Evolutionary conservation across 2,113 vertebrate genomes (phyloP).

Genomic region (Epinephelus fuscoguttatus): DNA sequence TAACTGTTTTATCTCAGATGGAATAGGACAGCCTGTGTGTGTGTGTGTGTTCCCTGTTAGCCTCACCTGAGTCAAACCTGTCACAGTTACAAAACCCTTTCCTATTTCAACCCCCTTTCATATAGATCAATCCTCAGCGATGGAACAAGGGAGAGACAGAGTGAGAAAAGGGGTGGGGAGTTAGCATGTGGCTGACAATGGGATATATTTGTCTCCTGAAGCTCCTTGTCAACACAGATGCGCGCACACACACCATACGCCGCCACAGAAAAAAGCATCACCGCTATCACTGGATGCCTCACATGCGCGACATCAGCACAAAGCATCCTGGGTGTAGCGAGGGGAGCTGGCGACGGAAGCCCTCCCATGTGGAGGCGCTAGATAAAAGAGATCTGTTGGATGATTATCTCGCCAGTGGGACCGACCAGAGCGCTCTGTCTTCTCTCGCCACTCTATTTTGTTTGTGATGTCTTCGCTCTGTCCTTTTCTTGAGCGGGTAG

Average conservation of each 20-base stretch:
- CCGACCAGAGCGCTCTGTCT: conserved; percentile 21
- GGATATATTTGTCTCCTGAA: conserved; percentile 64
- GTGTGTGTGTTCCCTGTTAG: neutral
- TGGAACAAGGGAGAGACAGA: conserved; percentile 21
- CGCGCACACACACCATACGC: neutral
- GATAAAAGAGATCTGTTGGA: conserved; percentile 70
- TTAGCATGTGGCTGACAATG: conserved; percentile 43
- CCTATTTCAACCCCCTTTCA: conserved; percentile 1
- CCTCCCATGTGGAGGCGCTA: conserved; percentile 38
- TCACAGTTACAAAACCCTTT: conserved; percentile 22
- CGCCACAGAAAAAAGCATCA: conserved; percentile 14
- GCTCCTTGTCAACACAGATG: conserved; percentile 47
- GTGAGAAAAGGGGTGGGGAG: conserved; percentile 32
- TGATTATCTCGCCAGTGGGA: conserved; percentile 62
- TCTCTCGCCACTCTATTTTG: conserved; percentile 25
- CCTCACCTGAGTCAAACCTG: conserved; percentile 1
- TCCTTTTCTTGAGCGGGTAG: conserved; percentile 3
- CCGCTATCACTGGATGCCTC: conserved; percentile 31
- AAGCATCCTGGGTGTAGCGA: conserved; percentile 35
- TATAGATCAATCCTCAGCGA: neutral
- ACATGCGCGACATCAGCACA: conserved; percentile 31
- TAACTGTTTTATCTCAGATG: conserved; percentile 22
- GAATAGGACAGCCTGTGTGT: conserved; percentile 6
- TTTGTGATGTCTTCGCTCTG: conserved; percentile 21
- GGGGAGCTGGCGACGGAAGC: conserved; percentile 17